Percentiles rank a stretch among this genome's conserved stretches.
phyloP scores from a whole-genome alignment of 2,797 vertebrate genomes.

The Myotis pilosus region DNA sequence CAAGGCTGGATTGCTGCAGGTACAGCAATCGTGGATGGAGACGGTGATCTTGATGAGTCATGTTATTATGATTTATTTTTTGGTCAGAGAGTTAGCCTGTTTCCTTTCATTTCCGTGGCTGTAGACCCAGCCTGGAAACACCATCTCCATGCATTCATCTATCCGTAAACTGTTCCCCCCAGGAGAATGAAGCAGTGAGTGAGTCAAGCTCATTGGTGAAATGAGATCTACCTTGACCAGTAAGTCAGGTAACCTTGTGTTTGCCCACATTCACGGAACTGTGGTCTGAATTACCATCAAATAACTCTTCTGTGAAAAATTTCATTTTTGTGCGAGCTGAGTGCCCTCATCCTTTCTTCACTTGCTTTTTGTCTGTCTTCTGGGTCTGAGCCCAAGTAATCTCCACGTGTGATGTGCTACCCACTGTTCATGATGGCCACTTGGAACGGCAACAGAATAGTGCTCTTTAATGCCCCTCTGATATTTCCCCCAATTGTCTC shows the following conservation, averaged over 20 bases:
- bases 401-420: neutral
- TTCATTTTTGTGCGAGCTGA: neutral
- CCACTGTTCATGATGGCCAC: neutral
- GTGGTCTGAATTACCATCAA: neutral
- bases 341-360: neutral
- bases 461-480: neutral
- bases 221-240: neutral
- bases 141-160: neutral
- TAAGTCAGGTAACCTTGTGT: neutral
- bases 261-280: neutral
- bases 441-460: neutral
- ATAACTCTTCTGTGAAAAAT: neutral
- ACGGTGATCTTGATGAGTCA: neutral
- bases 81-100: neutral
- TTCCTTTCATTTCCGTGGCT: neutral
- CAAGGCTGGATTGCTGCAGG: neutral
- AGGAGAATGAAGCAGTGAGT: neutral
- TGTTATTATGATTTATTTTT: neutral
- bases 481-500: neutral
- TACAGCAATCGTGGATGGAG: neutral
- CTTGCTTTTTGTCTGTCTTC: neutral
- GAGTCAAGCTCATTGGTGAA: neutral
- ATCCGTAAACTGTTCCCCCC: neutral
- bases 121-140: neutral
- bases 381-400: neutral